These are phyloP conservation scores for Phoenicopterus ruber DNA, from an alignment of 2,113 vertebrate genomes.

Conservation along the genomic window DNA sequence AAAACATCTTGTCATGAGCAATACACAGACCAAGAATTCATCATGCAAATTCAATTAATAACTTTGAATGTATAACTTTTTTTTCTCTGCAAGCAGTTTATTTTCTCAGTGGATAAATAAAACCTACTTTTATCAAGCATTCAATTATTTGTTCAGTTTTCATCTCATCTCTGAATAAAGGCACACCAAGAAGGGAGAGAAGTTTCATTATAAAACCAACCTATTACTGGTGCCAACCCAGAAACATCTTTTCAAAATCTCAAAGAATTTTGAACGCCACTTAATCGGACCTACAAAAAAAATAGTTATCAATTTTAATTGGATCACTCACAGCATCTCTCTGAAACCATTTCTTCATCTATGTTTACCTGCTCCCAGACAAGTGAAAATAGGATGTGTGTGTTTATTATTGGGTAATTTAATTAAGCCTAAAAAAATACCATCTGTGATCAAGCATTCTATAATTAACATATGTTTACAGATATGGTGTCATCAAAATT, in stretches of 20 bases:
- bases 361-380: neutral
- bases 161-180: neutral
- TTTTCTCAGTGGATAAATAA: slow-evolving; percentile 26
- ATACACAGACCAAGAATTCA: neutral
- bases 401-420: neutral
- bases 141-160: neutral
- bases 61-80: neutral
- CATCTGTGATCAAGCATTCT: neutral
- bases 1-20: neutral
- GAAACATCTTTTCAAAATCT: neutral
- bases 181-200: neutral
- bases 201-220: neutral
- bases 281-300: neutral
- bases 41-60: neutral
- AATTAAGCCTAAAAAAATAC: neutral
- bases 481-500: neutral
- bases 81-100: neutral
- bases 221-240: neutral
- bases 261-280: neutral
- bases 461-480: slow-evolving; percentile 21
- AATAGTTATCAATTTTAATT: neutral
- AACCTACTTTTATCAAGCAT: neutral
- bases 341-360: neutral
- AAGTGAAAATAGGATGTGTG: neutral
- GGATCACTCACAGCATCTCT: neutral